Conservation (phyloP, 1,140 invertebrate species). For the Triops cancriformis region DNA sequence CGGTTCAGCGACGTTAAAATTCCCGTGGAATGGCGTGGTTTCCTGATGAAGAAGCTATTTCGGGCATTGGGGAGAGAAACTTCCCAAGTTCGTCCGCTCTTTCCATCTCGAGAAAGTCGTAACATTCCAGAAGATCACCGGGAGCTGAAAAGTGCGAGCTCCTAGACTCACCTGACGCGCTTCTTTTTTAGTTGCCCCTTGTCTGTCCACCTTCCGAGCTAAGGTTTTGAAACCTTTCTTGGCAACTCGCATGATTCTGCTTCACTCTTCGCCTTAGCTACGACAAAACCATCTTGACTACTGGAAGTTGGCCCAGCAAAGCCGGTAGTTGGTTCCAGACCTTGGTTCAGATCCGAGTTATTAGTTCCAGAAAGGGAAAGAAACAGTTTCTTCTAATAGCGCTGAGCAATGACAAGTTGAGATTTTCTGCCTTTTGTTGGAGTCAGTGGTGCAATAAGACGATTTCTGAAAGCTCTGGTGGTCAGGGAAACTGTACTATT, state of each 20-base stretch:
- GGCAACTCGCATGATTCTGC: background rate
- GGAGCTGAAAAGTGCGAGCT: background rate
- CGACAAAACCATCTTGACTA: background rate
- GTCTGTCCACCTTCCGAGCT: background rate
- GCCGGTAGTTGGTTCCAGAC: background rate
- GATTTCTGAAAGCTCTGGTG: background rate
- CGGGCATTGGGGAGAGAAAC: background rate
- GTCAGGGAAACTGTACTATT: background rate
- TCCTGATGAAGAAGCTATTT: background rate
- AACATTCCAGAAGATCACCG: background rate
- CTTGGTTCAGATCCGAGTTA: background rate
- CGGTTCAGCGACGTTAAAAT: background rate
- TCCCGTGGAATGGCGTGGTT: background rate
- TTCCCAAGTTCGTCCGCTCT: too few species aligned
- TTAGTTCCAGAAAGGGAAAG: too few species aligned
- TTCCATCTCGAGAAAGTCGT: background rate
- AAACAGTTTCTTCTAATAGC: background rate
- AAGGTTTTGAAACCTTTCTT: background rate
- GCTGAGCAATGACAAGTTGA: constrained; percentile 15
- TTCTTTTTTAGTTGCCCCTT: background rate
- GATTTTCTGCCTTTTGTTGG: background rate
- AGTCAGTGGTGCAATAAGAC: background rate
- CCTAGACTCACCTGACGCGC: background rate
- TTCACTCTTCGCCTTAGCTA: background rate
- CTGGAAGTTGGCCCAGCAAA: background rate